These are phyloP conservation scores for Cuculus canorus DNA, from an alignment of 2,797 vertebrate genomes.

Conservation along the genomic window DNA sequence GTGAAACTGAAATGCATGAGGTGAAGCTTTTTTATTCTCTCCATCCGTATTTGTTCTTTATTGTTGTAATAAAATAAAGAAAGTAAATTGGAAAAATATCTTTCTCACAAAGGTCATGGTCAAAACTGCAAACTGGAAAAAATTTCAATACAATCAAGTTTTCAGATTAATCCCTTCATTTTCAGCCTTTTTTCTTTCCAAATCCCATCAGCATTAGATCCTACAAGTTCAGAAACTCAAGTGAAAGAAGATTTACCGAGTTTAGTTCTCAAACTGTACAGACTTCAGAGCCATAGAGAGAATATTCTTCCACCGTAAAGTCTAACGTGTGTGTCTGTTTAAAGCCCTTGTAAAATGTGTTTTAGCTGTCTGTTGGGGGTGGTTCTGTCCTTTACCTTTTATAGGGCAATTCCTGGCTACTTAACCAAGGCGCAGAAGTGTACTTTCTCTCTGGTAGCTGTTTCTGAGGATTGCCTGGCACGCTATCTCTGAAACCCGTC, in stretches of 20 bases:
- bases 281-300: not conserved
- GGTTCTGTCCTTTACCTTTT: conserved; percentile 35
- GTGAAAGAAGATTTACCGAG: not conserved
- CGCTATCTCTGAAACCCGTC: not conserved
- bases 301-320: conserved; percentile 43
- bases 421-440: not conserved
- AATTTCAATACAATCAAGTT: conserved; percentile 11
- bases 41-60: not conserved
- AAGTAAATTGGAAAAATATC: conserved; percentile 42
- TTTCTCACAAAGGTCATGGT: not conserved
- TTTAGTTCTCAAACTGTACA: conserved; percentile 15
- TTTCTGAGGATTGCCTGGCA: not conserved
- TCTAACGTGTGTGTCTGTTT: not conserved
- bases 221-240: conserved; percentile 26
- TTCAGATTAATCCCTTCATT: conserved; percentile 38
- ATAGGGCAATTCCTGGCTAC: not conserved
- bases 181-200: conserved; percentile 37
- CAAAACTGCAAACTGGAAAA: conserved; percentile 16
- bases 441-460: not conserved
- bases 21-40: conserved; percentile 7
- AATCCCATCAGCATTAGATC: not conserved
- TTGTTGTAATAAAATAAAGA: conserved; percentile 34
- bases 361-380: conserved; percentile 10
- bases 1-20: not conserved
- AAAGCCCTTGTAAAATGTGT: conserved; percentile 40